Evolutionary conservation across 2,888 invertebrate genomes (phyloP), one percentile per base, ranked within the genome.

Genomic region (Luffia ferchaultella): DNA sequence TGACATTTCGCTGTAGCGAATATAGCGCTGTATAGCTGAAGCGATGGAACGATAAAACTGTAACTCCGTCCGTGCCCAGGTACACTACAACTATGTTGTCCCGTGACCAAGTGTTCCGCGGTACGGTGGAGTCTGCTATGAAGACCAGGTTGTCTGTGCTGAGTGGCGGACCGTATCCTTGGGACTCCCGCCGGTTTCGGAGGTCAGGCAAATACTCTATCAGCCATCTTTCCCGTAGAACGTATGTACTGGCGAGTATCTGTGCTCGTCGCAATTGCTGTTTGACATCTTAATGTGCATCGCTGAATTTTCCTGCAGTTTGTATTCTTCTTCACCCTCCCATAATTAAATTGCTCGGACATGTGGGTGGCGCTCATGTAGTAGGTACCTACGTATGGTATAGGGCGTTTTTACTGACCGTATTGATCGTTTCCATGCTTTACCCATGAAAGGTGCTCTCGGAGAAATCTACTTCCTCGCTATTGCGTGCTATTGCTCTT

Each of bases 51-150:
- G n/a, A n/a, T n/a, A n/a, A n/a, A n/a, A n/a, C n/a, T n/a, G n/a
- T n/a, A n/a, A n/a, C n/a, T 12, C 49, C 49, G 16, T 49, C 49
- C 15, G 18, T 42, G 3, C 49, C 49, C 2, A 42, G 42, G 7
- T 18, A 17, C 5, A 41, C 41, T 3, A 19, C 49, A 2, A 20
- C 20, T 2, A 49, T 42, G 2, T 18, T 41, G 2, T 42, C 49
- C 42, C 49, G 40, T n/a, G 20, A 42, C 49, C 49, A 49, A 19
- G 41, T 16, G 30, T 49, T 49, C 16, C 49, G 9, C 3, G 49
- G 49, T 2, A 20, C 18, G 3, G 18, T 42, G 19, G 17, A 17
- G 42, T 49, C 42, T 17, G 49, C 19, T 42, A 49, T 49, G 18
- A 49, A 19, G 41, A 49, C 49, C 15, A 49, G 20, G 42, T 49